These are phyloP conservation scores for Meteorus sp. DNA, from an alignment of 1,140 invertebrate species.

Conservation along the genomic window DNA sequence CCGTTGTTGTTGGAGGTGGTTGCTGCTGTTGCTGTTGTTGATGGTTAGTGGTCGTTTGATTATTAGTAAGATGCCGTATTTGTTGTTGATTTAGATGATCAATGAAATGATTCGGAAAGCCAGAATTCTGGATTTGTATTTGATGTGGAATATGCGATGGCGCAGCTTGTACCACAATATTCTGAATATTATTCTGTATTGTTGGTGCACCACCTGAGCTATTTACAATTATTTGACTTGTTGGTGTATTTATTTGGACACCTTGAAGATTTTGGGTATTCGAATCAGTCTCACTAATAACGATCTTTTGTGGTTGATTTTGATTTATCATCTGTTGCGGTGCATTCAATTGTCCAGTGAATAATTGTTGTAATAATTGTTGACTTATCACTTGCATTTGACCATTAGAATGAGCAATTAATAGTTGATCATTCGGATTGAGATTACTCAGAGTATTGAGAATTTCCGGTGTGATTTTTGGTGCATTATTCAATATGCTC, in stretches of 20 bases:
- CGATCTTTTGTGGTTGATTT: constrained; percentile 54
- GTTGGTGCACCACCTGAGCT: constrained; percentile 57
- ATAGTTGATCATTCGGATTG: constrained; percentile 55
- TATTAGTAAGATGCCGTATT: constrained; percentile 47
- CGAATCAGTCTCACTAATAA: constrained; percentile 51
- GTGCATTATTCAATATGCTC: constrained; percentile 52
- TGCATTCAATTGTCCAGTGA: constrained; percentile 50
- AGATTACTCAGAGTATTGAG: constrained; percentile 55
- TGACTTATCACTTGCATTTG: constrained; percentile 59
- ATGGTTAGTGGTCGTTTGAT: constrained; percentile 24
- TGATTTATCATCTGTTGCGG: constrained; percentile 38
- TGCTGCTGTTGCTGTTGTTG: constrained; percentile 14
- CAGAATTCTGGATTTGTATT: constrained; percentile 57
- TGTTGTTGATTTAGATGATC: constrained; percentile 58
- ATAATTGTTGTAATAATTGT: constrained; percentile 52
- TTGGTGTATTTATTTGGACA: constrained; percentile 57
- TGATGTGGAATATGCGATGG: constrained; percentile 55
- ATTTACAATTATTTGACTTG: constrained; percentile 58
- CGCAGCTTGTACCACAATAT: constrained; percentile 56
- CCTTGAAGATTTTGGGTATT: constrained; percentile 49
- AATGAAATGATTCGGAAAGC: constrained; percentile 55
- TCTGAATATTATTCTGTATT: constrained; percentile 58
- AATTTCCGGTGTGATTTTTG: constrained; percentile 56
- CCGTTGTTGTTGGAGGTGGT: not conserved
- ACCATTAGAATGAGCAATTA: constrained; percentile 56